These are phyloP conservation scores for Diplodus sargus DNA, from an alignment of 2,797 vertebrate species.

Conservation along the genomic window DNA sequence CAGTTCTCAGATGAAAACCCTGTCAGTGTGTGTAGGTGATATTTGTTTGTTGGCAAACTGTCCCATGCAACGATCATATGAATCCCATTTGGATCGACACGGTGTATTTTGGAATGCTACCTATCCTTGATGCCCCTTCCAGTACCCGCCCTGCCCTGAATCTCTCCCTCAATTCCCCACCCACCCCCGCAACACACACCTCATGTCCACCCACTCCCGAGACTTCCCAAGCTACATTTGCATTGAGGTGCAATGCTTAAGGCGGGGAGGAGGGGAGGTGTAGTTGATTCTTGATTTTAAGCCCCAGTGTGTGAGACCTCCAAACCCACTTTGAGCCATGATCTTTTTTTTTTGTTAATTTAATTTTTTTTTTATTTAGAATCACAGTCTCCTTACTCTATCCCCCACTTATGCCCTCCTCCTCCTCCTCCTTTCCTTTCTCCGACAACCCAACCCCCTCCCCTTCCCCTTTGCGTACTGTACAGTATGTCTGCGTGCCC, in stretches of 20 bases:
- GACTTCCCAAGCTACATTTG: slow-evolving; percentile 46
- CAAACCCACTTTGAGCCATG: slow-evolving; percentile 82
- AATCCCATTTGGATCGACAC: slow-evolving; percentile 83
- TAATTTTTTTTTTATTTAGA: slow-evolving; percentile 65
- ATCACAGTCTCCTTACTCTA: slow-evolving; percentile 79
- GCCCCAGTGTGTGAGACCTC: slow-evolving; percentile 87
- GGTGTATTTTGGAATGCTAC: slow-evolving; percentile 76
- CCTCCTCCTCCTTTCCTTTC: slow-evolving; percentile 69
- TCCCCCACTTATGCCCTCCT: slow-evolving; percentile 72
- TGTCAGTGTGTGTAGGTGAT: slow-evolving; percentile 58
- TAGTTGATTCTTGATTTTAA: slow-evolving; percentile 83
- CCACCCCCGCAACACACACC: slow-evolving; percentile 31
- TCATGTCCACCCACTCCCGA: slow-evolving; percentile 49
- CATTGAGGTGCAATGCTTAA: slow-evolving; percentile 61
- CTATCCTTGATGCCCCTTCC: slow-evolving; percentile 59
- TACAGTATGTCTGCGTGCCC: slow-evolving; percentile 87
- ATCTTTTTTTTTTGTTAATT: slow-evolving; percentile 61
- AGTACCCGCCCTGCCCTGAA: slow-evolving; percentile 11
- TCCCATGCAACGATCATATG: slow-evolving; percentile 71
- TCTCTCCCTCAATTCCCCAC: slow-evolving; percentile 23
- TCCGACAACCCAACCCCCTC: slow-evolving; percentile 56
- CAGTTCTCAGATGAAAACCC: slow-evolving; percentile 43
- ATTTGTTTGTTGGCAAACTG: slow-evolving; percentile 63
- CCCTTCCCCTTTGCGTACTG: slow-evolving; percentile 71
- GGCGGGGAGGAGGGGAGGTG: slow-evolving; percentile 59